Evolutionary conservation across 2,888 invertebrate genomes (phyloP).

Genomic region (Octonoba sinensis): DNA sequence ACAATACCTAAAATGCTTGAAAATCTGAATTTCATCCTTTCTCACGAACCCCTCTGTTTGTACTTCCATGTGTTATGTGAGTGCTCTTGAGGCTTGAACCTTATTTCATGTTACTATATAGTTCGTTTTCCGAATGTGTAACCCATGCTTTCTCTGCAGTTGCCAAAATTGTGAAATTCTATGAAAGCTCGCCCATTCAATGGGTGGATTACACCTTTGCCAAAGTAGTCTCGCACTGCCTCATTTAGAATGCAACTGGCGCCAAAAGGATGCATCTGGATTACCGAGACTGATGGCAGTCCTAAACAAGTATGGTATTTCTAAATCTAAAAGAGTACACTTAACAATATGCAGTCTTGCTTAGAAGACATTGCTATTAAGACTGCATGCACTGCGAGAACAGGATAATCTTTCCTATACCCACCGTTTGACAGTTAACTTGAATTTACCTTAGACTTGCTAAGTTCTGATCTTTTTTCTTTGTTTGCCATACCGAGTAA

Average conservation of each 20-base stretch:
- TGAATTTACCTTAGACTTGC: too few species aligned
- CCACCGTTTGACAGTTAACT: too few species aligned
- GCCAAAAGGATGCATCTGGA: conserved; percentile 59
- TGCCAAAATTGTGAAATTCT: conserved; percentile 57
- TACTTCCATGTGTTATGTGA: too few species aligned
- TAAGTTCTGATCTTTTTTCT: too few species aligned
- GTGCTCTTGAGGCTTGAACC: too few species aligned
- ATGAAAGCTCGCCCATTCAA: conserved; percentile 56
- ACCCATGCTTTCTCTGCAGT: conserved; percentile 57
- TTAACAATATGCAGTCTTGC: background rate
- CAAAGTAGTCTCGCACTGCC: conserved; percentile 50
- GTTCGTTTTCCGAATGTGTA: conserved; percentile 19
- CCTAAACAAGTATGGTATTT: conserved; percentile 61
- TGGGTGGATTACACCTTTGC: conserved; percentile 64
- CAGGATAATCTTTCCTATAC: too few species aligned
- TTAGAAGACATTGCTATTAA: background rate
- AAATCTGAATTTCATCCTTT: too few species aligned
- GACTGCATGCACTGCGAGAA: background rate
- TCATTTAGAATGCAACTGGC: conserved; percentile 58
- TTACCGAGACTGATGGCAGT: conserved; percentile 57
- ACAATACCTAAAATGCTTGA: too few species aligned
- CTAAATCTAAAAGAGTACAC: conserved; percentile 44
- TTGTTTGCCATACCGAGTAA: too few species aligned
- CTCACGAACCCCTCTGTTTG: too few species aligned
- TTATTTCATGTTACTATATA: too few species aligned